phyloP scores from a whole-genome alignment of 2,797 vertebrate genomes.

The Tokudaia tokunoshimensis region DNA sequence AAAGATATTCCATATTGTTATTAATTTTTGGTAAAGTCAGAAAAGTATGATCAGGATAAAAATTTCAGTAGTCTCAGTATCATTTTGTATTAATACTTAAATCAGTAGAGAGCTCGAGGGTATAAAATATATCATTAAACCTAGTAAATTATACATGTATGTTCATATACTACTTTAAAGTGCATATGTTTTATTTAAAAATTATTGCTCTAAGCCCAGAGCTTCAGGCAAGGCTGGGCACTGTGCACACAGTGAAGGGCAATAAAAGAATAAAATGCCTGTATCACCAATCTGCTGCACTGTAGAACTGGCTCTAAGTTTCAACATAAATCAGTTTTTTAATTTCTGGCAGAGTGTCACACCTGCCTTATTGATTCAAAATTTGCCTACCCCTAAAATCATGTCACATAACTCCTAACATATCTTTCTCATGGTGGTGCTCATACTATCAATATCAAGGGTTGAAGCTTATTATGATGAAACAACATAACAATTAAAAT shows the following conservation, averaged over 20 bases:
- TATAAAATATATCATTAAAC: neutral
- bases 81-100: neutral
- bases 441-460: neutral
- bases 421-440: neutral
- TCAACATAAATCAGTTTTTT: neutral
- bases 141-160: slow-evolving; percentile 4
- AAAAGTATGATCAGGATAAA: neutral
- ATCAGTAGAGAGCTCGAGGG: neutral
- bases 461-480: neutral
- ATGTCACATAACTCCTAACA: neutral
- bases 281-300: neutral
- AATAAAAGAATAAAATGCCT: neutral
- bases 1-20: neutral
- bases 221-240: neutral
- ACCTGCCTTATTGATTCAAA: neutral
- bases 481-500: neutral
- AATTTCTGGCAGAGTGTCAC: neutral
- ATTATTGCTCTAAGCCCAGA: neutral
- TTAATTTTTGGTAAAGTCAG: neutral
- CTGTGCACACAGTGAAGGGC: too few species aligned
- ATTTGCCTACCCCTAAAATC: neutral
- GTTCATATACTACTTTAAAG: neutral
- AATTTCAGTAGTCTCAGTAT: neutral
- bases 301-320: neutral
- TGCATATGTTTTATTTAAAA: neutral